Base-by-base conservation (phyloP, 2,888 invertebrate genomes). In the Chrysolina americana region DNA sequence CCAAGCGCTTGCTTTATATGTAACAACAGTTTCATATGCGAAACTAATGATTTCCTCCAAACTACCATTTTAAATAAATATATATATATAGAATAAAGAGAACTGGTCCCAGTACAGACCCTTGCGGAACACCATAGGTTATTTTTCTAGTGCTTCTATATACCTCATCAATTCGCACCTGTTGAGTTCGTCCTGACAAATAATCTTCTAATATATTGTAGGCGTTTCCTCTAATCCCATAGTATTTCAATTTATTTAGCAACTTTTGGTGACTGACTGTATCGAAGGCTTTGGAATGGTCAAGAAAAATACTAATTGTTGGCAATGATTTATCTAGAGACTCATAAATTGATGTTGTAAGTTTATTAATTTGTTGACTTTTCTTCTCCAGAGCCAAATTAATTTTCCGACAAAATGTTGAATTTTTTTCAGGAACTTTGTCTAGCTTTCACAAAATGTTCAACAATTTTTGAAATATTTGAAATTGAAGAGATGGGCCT, bases 161-260 rank as follows among this genome's bases (percentile, higher is more conserved):
- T 59, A 59, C 28, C 9, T 59, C 23, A 44, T 44, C 44, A 44
- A 44, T 44, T 44, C 8, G 59, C 59, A 59, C 59, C 21, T 59
- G 59, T 28, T 59, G 59, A 19, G 59, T 59, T 23, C 59, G 59
- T 59, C 21, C 59, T 59, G 59, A 59, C 21, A 59, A 11, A 21
- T 59, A 59, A 21, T 59, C 59, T 59, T 59, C 21, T 21, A 59
- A 59, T 59, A 59, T 59, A 10, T 59, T 59, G 21, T 59, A 59
- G n/a, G n/a, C n/a, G 21, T 59, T 59, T 23, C 59, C 59, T 23
- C 59, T 19, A 21, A 21, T 59, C 59, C 21, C 59, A 59, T 59
- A 59, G 19, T 59, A 59, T 23, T 59, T 59, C 59, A 59, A 59
- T 59, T 59, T 59, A 23, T 59, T 59, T 15, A 59, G 21, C 19